Base-by-base conservation (phyloP, 2,888 invertebrate genomes). In the Melinopterus prodromus region DNA sequence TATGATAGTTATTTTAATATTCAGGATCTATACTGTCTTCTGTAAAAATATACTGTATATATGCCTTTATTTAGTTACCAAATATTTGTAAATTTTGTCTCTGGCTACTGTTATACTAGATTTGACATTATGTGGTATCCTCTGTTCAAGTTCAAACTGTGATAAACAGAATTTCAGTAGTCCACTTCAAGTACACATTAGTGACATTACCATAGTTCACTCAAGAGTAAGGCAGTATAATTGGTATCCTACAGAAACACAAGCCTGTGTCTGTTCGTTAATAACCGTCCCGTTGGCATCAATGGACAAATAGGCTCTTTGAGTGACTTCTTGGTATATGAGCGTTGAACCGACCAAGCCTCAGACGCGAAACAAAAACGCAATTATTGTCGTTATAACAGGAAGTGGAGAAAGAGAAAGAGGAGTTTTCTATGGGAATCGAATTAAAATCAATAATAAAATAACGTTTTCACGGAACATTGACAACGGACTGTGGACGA, bases 331-430 rank as follows among this genome's bases (percentile, higher is more conserved):
- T 53, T 12, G 53, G 53, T 53, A 53, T 26, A 26, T 53, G 53
- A 53, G 53, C 53, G 53, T 53, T 53, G 9, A 53, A 53, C 9
- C 53, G 12, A 12, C 12, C 12, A 53, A 53, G 9, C 12, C 53
- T 53, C 53, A 53, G 53, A 53, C 2, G 9, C 53, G 53, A 53
- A 53, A 53, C 53, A 53, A 53, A 53, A 53, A 53, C 53, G 53
- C 53, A 53, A 53, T 53, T 53, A 53, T 53, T 53, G 53, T 53
- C 53, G 53, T 53, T 53, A 53, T 53, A 53, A 53, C 53, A 53
- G 53, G 53, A 53, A 53, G 53, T 53, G 53, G 53, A 53, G 9
- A 53, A 53, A 53, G 53, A 53, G 53, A 53, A 53, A 53, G 12
- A 12, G 12, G 53, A 1, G 5, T 53, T 53, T 53, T 53, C 53